Evolutionary conservation across 2,888 invertebrate species (phyloP), one percentile per base, ranked within the genome.

Genomic region (Pantelozetes paolii): DNA sequence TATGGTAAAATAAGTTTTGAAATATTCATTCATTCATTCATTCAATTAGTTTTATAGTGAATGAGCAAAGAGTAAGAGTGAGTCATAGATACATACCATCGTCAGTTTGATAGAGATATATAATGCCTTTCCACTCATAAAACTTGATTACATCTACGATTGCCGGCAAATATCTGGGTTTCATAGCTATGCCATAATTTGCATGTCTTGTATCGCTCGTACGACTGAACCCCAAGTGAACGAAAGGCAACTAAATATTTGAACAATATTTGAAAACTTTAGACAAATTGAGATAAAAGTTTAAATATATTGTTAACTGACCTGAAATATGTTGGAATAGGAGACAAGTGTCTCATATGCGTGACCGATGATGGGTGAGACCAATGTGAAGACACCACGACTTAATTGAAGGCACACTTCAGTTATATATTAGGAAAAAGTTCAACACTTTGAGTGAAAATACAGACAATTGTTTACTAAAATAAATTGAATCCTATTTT

Each of bases 321-420:
- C 76, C 84, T 94, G 92, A 82, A 94, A 94, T 71, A 94, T 93
- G 83, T 94, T 94, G 81, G 92, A 91, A 84, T 94, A 94, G 26
- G 94, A 94, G 82, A 94, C 93, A 71, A 94, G 86, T 6, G 93
- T 94, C 84, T 94, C 93, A 82, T 94, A 94, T n/a, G 93, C 93
- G 81, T 93, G 93, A 50, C 93, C 92, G 72, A 91, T 91, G 62
- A 94, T 93, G 13, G 93, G 92, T 9, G 93, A 93, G 78, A 94
- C 84, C 90, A 94, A 91, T 0, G 92, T 89, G 81, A 89, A 91
- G 72, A 94, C 92, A 57, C 94, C 94, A 77, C 92, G 86, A 64
- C 89, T 90, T 82, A 94, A 92, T 83, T 93, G 93, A 83, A 89
- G 90, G 84, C 94, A 94, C 81, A 94, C 94, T 94, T 86, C 67